Conservation (phyloP, 1,140 invertebrate genomes). For the Neodiprion pinetum region DNA sequence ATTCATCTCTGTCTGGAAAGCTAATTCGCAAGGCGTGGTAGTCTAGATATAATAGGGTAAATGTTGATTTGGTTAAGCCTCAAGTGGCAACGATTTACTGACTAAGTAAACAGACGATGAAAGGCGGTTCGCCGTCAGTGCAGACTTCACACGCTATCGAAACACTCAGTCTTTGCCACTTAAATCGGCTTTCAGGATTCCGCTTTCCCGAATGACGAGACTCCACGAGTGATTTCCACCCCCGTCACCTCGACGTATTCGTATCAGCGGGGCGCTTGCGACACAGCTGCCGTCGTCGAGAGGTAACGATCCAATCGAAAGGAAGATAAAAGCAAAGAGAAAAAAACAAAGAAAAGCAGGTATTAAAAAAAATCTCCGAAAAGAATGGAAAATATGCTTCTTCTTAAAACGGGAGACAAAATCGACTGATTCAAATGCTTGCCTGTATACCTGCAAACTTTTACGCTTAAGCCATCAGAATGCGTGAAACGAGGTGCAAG, state of each 20-base stretch:
- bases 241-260: not conserved
- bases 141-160: not conserved
- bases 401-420: too few species aligned
- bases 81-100: not conserved
- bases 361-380: too few species aligned
- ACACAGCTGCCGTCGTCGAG: too few species aligned
- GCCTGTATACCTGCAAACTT: too few species aligned
- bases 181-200: not conserved
- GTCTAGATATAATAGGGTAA: not conserved
- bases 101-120: not conserved
- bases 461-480: too few species aligned
- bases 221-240: not conserved
- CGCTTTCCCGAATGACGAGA: not conserved
- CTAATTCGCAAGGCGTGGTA: too few species aligned
- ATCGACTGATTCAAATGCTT: too few species aligned
- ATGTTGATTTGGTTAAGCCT: not conserved
- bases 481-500: too few species aligned
- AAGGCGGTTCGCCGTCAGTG: not conserved
- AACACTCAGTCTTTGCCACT: not conserved
- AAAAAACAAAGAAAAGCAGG: not conserved
- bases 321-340: not conserved
- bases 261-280: too few species aligned
- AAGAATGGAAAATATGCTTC: too few species aligned
- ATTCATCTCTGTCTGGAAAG: too few species aligned
- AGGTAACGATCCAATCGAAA: not conserved